phyloP scores from a whole-genome alignment of 2,113 vertebrate species.

The Sapayoa aenigma region DNA sequence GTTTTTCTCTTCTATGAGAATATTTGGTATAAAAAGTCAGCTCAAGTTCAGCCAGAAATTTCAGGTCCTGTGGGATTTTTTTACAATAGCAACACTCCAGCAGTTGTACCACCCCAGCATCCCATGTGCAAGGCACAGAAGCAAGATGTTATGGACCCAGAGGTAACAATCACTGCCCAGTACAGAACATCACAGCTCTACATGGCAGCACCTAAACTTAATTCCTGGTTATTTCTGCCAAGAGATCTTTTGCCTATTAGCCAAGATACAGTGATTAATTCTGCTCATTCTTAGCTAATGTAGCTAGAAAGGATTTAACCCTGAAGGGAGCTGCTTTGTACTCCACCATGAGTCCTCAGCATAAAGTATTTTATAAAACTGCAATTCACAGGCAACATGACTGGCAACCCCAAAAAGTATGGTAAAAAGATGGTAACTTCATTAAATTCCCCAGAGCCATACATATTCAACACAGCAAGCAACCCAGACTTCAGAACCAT shows the following conservation, averaged over 20 bases:
- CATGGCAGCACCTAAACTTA: not conserved
- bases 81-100: not conserved
- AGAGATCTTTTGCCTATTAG: not conserved
- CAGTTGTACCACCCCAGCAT: rapidly evolving
- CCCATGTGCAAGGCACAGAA: not conserved
- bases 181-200: not conserved
- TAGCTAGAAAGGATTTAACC: not conserved
- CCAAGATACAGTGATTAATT: not conserved
- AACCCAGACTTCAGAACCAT: not conserved
- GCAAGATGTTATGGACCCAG: not conserved
- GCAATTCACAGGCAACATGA: not conserved
- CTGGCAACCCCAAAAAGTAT: not conserved
- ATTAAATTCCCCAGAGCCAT: not conserved
- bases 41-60: not conserved
- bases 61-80: not conserved
- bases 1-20: not conserved
- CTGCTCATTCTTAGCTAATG: not conserved
- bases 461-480: not conserved
- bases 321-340: not conserved
- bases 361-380: not conserved
- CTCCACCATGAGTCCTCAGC: rapidly evolving
- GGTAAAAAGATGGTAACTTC: not conserved
- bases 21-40: not conserved
- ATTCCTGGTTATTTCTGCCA: not conserved
- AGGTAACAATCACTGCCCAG: not conserved